phyloP scores from a whole-genome alignment of 2,113 vertebrate species.

The Prunella himalayana region DNA sequence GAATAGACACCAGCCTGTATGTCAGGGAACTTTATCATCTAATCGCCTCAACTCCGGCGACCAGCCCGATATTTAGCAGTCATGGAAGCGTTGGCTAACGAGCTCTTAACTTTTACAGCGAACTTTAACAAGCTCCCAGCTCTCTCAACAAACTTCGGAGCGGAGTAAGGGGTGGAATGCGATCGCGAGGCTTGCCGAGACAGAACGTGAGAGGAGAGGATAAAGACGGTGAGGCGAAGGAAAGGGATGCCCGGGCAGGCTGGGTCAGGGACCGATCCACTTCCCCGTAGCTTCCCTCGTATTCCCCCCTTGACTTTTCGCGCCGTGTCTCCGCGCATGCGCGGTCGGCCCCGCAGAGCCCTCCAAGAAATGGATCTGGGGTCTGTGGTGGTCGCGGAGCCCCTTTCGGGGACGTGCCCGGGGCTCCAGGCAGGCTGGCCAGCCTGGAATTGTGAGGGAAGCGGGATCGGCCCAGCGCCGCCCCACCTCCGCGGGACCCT shows the following conservation, averaged over 20 bases:
- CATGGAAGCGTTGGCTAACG: background rate
- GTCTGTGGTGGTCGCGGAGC: background rate
- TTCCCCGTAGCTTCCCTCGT: background rate
- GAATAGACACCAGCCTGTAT: background rate
- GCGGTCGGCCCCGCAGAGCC: background rate
- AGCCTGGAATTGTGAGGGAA: background rate
- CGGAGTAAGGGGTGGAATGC: no score
- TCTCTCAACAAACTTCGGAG: background rate
- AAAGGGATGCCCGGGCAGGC: background rate
- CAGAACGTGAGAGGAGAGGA: accelerated
- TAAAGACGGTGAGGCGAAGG: background rate
- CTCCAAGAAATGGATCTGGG: accelerated
- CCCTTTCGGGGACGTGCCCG: accelerated
- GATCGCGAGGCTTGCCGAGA: no score
- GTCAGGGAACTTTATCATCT: background rate
- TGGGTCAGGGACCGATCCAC: background rate
- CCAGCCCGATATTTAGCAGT: background rate
- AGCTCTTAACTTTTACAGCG: background rate
- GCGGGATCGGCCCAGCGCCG: background rate
- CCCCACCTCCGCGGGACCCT: background rate
- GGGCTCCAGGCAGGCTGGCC: background rate
- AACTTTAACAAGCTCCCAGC: background rate
- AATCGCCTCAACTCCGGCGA: no score
- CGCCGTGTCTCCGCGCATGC: background rate
- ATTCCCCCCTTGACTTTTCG: background rate